phyloP scores from a whole-genome alignment of 2,797 vertebrate species.

The Cyprinodon diabolis region DNA sequence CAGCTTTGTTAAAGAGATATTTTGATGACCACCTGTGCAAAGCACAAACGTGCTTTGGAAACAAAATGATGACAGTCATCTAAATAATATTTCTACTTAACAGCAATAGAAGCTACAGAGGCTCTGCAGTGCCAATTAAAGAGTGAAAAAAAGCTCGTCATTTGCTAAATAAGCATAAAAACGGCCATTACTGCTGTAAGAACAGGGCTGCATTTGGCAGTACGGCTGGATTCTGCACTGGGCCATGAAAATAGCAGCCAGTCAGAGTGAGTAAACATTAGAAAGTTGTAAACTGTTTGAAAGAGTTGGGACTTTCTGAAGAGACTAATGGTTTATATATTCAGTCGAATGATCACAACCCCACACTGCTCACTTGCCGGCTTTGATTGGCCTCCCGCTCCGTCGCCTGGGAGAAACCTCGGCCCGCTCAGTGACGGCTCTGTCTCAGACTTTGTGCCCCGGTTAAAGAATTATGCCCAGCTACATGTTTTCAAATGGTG shows the following conservation, averaged over 20 bases:
- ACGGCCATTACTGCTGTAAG: conserved; percentile 55
- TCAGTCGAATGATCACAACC: conserved; percentile 62
- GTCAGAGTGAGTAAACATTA: conserved; percentile 45
- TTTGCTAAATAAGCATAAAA: conserved; percentile 65
- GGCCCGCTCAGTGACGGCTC: conserved; percentile 69
- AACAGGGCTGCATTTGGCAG: conserved; percentile 68
- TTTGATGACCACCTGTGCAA: background rate
- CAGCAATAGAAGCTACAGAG: conserved; percentile 22
- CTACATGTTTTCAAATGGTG: conserved; percentile 76
- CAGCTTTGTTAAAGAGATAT: background rate
- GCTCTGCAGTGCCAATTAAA: conserved; percentile 44
- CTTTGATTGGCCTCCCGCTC: conserved; percentile 67
- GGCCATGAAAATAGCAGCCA: conserved; percentile 50
- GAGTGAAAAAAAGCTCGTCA: conserved; percentile 47
- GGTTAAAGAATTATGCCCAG: conserved; percentile 81
- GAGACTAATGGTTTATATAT: conserved; percentile 63
- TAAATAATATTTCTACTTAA: conserved; percentile 16
- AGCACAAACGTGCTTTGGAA: background rate
- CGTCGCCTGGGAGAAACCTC: conserved; percentile 63
- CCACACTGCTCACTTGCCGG: conserved; percentile 47
- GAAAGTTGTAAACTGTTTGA: conserved; percentile 54
- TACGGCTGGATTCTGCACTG: conserved; percentile 60
- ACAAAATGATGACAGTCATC: background rate
- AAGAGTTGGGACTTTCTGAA: conserved; percentile 55
- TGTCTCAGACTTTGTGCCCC: conserved; percentile 77